A percentile compares a stretch with the other conserved stretches of the same genome.
Conservation (phyloP, 2,888 invertebrate species). For the Suillia variegata region DNA sequence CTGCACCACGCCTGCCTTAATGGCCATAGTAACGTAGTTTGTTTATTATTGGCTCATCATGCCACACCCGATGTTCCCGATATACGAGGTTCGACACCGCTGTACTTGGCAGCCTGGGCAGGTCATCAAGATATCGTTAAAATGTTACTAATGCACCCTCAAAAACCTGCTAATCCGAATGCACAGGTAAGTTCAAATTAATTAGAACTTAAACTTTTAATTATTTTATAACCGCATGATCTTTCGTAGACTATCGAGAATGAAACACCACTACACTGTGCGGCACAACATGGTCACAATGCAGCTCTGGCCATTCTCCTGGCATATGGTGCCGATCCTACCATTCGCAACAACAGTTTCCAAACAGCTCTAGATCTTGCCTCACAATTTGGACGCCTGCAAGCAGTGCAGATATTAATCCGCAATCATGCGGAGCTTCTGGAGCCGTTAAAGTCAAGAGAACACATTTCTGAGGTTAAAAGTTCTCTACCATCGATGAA, state of each 20-base stretch:
- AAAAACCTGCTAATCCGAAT: conserved; percentile 82
- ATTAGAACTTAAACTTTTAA: not conserved
- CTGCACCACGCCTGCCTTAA: conserved; percentile 92
- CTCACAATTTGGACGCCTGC: conserved; percentile 82
- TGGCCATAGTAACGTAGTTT: conserved; percentile 89
- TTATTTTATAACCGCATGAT: not conserved
- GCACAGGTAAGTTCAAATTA: conserved; percentile 66
- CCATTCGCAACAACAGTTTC: conserved; percentile 82
- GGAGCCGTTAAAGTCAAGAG: conserved; percentile 64
- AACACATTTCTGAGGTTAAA: no score
- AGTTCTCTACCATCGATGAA: conserved; percentile 37
- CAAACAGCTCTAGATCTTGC: conserved; percentile 94
- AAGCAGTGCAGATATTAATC: conserved; percentile 84
- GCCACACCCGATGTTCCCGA: conserved; percentile 88
- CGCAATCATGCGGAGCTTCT: conserved; percentile 81
- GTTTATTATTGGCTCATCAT: conserved; percentile 74
- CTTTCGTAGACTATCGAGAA: conserved; percentile 66
- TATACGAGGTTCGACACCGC: conserved; percentile 88
- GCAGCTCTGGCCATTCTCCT: conserved; percentile 82
- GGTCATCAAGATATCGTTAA: conserved; percentile 87
- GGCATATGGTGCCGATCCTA: conserved; percentile 84
- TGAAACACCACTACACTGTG: conserved; percentile 90
- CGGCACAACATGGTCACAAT: conserved; percentile 90
- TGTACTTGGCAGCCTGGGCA: conserved; percentile 93
- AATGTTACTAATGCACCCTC: conserved; percentile 78